Evolutionary conservation across 2,797 vertebrate species (phyloP).

Genomic region (Myotis planiceps): DNA sequence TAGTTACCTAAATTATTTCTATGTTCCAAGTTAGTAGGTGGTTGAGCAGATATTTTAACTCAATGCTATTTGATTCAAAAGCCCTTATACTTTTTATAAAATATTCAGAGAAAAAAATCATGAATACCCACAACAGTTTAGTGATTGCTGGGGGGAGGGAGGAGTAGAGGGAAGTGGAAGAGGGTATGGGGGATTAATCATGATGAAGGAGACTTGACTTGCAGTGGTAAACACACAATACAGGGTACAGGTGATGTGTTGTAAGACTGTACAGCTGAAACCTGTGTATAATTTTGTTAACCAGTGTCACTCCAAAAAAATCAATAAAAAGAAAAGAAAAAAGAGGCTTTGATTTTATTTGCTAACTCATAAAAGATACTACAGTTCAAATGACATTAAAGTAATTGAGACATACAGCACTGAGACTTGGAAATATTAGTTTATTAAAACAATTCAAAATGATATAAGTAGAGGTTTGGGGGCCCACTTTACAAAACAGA

Average conservation of each 20-base stretch:
- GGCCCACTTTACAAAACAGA: neutral
- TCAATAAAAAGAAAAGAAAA: neutral
- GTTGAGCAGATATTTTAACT: neutral
- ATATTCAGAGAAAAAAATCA: neutral
- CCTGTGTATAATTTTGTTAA: neutral
- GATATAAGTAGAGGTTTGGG: neutral
- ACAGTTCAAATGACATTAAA: neutral
- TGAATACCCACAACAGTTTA: neutral
- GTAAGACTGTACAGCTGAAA: neutral
- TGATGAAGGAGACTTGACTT: neutral
- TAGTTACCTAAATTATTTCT: neutral
- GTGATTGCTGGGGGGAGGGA: neutral
- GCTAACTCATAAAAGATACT: neutral
- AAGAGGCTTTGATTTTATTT: neutral
- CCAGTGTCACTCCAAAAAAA: neutral
- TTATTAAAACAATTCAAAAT: conserved; percentile 24
- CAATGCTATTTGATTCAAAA: neutral
- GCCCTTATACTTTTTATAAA: neutral
- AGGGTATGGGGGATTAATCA: neutral
- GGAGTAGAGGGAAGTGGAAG: too few species aligned
- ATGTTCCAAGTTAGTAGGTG: neutral
- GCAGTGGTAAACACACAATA: neutral
- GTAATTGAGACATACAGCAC: neutral
- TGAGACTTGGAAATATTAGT: neutral
- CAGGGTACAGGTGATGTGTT: neutral